A percentile compares a stretch with the other conserved stretches of the same genome.
phyloP scores from a whole-genome alignment of 1,140 invertebrate species.

The Globodera ellingtonae region DNA sequence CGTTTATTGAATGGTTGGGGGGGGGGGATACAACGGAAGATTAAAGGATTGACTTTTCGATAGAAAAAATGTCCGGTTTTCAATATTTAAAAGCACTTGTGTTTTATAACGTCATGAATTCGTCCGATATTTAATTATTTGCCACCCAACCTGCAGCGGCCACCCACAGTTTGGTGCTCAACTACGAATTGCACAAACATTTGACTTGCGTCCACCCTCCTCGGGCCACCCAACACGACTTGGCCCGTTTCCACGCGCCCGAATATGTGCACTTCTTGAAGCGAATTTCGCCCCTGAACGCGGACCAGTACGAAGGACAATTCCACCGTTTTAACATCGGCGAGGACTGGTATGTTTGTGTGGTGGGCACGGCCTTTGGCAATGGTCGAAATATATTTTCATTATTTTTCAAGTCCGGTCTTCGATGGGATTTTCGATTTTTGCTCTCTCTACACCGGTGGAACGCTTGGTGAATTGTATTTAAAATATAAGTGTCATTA shows the following conservation, averaged over 20 bases:
- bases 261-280: slow-evolving; percentile 97
- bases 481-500: slow-evolving; percentile 3
- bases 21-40: too few relatives aligned
- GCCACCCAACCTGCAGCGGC: slow-evolving; percentile 27
- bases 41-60: too few relatives aligned
- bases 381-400: slow-evolving; percentile 23
- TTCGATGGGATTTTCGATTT: slow-evolving; percentile 99
- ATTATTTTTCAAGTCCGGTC: slow-evolving; percentile 74
- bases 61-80: too few relatives aligned
- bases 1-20: too few relatives aligned
- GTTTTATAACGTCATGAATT: not conserved
- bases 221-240: slow-evolving; percentile 85
- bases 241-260: slow-evolving; percentile 93
- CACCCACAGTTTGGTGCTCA: slow-evolving; percentile 51
- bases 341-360: slow-evolving; percentile 80
- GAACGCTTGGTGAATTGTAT: slow-evolving; percentile 73
- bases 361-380: not conserved
- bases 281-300: slow-evolving; percentile 90
- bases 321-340: slow-evolving; percentile 93
- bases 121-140: too few relatives aligned
- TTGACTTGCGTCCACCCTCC: slow-evolving; percentile 46
- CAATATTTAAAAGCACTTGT: too few relatives aligned
- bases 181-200: slow-evolving; percentile 50
- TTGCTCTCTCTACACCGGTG: slow-evolving; percentile 95
- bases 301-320: slow-evolving; percentile 89